Evolutionary conservation across 1,140 invertebrate genomes (phyloP), one percentile per base, ranked within the genome.

Genomic region (Diachasmimorpha longicaudata): DNA sequence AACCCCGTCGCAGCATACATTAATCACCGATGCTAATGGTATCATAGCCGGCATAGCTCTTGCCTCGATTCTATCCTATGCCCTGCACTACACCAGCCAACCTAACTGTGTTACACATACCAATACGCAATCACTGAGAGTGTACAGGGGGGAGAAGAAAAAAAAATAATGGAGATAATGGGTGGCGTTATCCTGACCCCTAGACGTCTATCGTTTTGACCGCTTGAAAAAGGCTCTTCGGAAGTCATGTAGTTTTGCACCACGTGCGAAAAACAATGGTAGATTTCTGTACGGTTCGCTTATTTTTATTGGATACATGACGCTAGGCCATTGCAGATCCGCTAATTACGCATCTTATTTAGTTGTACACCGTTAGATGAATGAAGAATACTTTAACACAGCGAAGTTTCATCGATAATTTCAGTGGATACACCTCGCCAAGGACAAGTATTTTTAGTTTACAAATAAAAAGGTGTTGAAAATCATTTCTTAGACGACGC

Each of bases 11-110:
- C 85, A 83, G 84, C 86, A 85, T 87, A 87, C 86, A 88, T 88
- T 87, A 88, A 87, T 88, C 87, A 87, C 85, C 78, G 86, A 87
- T 88, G 87, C 85, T 88, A 87, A 88, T 88, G 85, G 85, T 86
- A 87, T 88, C 86, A 87, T 86, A 86, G 84, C 83, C 80, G 80
- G 81, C 84, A 82, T 86, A 85, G 84, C 83, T 83, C 77, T 67
- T 77, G 78, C 81, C 82, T 81, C 79, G 81, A 79, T 79, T 19
- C 75, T 58, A 19, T 70, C 36, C 48, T 42, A 58, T 66, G 42
- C 46, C 16, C 66, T 68, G 31, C 14, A 31, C 44, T 68, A 39
- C 16, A 25, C 25, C 25, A 31, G 9, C 25, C 31, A n/a, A 16
- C n/a, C 25, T 68, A 68, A 37, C 36, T 68, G n/a, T 68, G 36